These are phyloP conservation scores for Charina bottae DNA, from an alignment of 2,113 vertebrate species.

Conservation along the genomic window DNA sequence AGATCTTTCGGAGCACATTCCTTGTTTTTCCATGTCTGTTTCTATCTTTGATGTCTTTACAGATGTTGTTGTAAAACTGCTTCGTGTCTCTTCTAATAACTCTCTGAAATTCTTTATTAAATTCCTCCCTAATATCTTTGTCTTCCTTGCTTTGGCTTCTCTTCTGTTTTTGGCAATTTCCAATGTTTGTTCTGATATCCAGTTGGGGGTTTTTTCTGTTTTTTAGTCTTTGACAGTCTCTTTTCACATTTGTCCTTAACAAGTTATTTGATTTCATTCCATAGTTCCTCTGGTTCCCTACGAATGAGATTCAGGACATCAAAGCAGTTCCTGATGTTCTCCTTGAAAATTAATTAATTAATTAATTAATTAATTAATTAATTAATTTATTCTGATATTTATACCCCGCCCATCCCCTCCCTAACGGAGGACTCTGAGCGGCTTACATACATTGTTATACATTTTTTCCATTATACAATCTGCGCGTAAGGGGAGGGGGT, in stretches of 20 bases:
- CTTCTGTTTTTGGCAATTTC: slow-evolving; percentile 1
- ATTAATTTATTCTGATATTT: too few relatives aligned
- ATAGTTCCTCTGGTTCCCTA: background rate
- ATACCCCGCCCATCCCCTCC: too few relatives aligned
- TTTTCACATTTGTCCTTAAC: background rate
- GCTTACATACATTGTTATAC: too few relatives aligned
- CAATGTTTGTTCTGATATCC: background rate
- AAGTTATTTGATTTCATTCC: background rate
- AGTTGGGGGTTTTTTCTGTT: background rate
- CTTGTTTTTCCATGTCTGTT: background rate
- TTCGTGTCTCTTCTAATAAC: background rate
- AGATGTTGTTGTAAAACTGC: background rate
- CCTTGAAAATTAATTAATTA: too few relatives aligned
- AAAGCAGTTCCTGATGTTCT: background rate
- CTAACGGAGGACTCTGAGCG: too few relatives aligned
- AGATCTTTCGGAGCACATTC: background rate
- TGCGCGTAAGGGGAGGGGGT: too few relatives aligned
- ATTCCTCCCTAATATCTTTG: background rate
- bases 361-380: too few relatives aligned
- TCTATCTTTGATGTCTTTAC: background rate
- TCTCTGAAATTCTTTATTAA: background rate
- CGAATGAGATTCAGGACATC: background rate
- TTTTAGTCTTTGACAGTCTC: background rate
- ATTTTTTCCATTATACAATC: too few relatives aligned
- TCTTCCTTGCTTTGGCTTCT: background rate